Evolutionary conservation across 2,888 invertebrate genomes (phyloP).

Genomic region (Eulithis prunata): DNA sequence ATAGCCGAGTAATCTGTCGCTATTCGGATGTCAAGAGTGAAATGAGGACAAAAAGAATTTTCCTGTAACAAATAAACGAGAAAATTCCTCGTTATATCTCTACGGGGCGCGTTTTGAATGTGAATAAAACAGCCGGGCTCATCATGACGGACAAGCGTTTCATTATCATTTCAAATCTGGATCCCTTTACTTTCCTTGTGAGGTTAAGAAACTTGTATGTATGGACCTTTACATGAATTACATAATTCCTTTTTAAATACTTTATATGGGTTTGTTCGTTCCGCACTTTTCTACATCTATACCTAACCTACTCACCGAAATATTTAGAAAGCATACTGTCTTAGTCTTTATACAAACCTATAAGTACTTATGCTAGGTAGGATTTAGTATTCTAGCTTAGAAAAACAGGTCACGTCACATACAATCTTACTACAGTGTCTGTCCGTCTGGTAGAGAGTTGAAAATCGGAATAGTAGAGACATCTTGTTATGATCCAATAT

Average conservation of each 20-base stretch:
- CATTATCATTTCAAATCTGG: constrained; percentile 13
- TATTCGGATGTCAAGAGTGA: constrained; percentile 30
- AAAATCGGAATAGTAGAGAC: background rate
- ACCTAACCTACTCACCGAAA: no score
- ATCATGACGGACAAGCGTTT: constrained; percentile 22
- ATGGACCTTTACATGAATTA: background rate
- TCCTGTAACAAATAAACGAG: constrained; percentile 26
- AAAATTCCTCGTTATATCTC: constrained; percentile 29
- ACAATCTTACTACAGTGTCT: background rate
- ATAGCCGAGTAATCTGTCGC: constrained; percentile 29
- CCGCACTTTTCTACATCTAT: background rate
- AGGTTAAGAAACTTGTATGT: background rate
- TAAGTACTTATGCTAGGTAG: no score
- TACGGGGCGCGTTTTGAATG: constrained; percentile 24
- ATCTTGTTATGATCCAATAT: background rate
- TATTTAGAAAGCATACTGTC: background rate
- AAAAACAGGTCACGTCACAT: background rate
- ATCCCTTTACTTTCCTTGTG: constrained; percentile 1
- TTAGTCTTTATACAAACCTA: background rate
- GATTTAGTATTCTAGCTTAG: no score
- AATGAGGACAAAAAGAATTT: constrained; percentile 27
- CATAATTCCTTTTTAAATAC: background rate
- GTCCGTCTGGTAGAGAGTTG: background rate
- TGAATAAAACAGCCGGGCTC: constrained; percentile 20
- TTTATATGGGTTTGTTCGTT: background rate